Evolutionary conservation across 2,888 invertebrate genomes (phyloP).

Genomic region (Cerceris rybyensis): DNA sequence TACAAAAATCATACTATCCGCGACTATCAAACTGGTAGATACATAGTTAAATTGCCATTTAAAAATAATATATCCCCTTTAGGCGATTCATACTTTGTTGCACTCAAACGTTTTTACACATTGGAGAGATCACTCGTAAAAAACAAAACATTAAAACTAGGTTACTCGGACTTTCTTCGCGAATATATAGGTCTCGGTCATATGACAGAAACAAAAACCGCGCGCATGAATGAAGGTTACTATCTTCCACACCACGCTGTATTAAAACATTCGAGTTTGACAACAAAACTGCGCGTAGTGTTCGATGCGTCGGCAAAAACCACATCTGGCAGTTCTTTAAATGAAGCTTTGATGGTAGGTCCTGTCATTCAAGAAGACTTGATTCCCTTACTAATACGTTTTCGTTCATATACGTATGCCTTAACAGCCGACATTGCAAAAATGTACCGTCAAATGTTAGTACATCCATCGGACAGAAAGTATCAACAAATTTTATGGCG

Average conservation of each 20-base stretch:
- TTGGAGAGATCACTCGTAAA: not conserved
- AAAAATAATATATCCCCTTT: not conserved
- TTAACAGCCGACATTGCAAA: too few relatives aligned
- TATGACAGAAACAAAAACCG: not conserved
- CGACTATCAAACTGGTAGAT: not conserved
- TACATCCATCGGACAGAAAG: not conserved
- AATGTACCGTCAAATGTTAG: not conserved
- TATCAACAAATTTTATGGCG: not conserved
- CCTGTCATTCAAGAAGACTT: not conserved
- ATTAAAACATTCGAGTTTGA: not conserved
- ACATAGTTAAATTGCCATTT: slow-evolving; percentile 1
- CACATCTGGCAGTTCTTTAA: too few relatives aligned
- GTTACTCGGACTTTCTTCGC: not conserved
- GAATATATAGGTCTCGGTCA: slow-evolving; percentile 6
- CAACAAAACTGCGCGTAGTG: too few relatives aligned
- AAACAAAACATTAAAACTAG: not conserved
- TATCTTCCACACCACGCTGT: slow-evolving; percentile 6
- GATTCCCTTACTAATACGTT: not conserved
- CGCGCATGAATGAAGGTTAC: not conserved
- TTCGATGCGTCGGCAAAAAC: too few relatives aligned
- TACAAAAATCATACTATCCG: not conserved
- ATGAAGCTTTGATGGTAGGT: not conserved
- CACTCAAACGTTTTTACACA: not conserved
- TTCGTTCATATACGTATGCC: too few relatives aligned
- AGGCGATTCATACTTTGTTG: slow-evolving; percentile 1